A percentile compares a stretch with the other conserved stretches of the same genome.
Evolutionary conservation across 2,797 vertebrate species (phyloP).

Genomic region (Naso thynnoides): DNA sequence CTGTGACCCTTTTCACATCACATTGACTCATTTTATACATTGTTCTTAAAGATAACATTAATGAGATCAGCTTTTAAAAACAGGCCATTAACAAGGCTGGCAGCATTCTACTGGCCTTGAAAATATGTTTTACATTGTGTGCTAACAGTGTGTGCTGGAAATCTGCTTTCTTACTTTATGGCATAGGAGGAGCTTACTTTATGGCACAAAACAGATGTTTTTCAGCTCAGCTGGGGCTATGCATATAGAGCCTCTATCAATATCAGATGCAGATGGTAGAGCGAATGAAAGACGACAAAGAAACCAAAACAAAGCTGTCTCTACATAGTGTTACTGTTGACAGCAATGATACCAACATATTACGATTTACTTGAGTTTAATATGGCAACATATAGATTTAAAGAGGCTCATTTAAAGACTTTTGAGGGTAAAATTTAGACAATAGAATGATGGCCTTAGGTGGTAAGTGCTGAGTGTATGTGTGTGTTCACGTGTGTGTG

Average conservation of each 20-base stretch:
- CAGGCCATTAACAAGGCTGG: constrained; percentile 13
- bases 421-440: constrained; percentile 9
- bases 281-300: constrained; percentile 30
- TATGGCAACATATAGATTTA: not conserved
- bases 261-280: constrained; percentile 39
- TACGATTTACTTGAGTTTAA: constrained; percentile 14
- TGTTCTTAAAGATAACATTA: constrained; percentile 10
- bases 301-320: constrained; percentile 1
- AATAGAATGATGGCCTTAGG: constrained; percentile 48
- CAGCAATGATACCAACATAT: not conserved
- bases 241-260: constrained; percentile 20
- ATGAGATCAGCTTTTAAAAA: constrained; percentile 12
- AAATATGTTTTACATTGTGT: constrained; percentile 34
- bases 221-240: constrained; percentile 22
- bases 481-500: constrained; percentile 12
- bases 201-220: constrained; percentile 57
- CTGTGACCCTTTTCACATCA: not conserved
- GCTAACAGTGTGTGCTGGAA: constrained; percentile 34
- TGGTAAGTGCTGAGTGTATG: constrained; percentile 29
- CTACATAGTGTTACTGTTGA: constrained; percentile 17
- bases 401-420: not conserved
- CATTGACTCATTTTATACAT: constrained; percentile 1
- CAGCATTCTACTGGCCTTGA: constrained; percentile 25
- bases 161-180: constrained; percentile 39
- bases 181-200: constrained; percentile 36